Base-by-base conservation (phyloP, 2,888 invertebrate genomes). In the Alcis repandata region DNA sequence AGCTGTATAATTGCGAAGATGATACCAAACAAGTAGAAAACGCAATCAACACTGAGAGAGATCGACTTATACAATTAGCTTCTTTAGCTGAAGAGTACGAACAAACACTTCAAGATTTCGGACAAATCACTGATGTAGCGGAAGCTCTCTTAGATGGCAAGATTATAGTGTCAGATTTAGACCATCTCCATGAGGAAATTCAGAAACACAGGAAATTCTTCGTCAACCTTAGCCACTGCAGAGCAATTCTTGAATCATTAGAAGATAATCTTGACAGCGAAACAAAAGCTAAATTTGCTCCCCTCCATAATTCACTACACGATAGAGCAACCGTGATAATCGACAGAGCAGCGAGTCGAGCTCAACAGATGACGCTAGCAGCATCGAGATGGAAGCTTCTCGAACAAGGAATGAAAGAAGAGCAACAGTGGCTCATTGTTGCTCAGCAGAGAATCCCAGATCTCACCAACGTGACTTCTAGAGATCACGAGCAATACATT, bases 181-280 rank as follows among this genome's bases (percentile, higher is more conserved):
- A 96, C 75, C 97, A 97, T 76, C 89, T 98, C n/a, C 97, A 97
- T 78, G 97, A 97, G 78, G 98, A 98, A 90, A 97, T 98, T 90
- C 97, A 97, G 78, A 98, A 97, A 81, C 97, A 98, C 78, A 94
- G 98, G 41, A 97, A 97, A 80, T 98, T 98, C 93, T 98, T 98
- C 80, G 97, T 97, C 0, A 98, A 97, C 75, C 87, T 98, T 9
- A 98, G 97, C 78, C 97, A 98, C 73, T 98, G 98, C 79, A 94
- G 97, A 74, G 97, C 96, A 11, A 97, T 98, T 76, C 91, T 98
- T 41, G 98, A 98, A 85, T 97, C 97, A 0, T 88, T 98, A 22
- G 97, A 97, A 87, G 96, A 96, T 71, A 97, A 97, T 82, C 92
- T 98, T 41, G 98, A 98, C 78, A 94, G 94, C 40, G 97, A 97